Base-by-base conservation (phyloP, 2,113 vertebrate genomes). In the Illadopsis cleaveri region DNA sequence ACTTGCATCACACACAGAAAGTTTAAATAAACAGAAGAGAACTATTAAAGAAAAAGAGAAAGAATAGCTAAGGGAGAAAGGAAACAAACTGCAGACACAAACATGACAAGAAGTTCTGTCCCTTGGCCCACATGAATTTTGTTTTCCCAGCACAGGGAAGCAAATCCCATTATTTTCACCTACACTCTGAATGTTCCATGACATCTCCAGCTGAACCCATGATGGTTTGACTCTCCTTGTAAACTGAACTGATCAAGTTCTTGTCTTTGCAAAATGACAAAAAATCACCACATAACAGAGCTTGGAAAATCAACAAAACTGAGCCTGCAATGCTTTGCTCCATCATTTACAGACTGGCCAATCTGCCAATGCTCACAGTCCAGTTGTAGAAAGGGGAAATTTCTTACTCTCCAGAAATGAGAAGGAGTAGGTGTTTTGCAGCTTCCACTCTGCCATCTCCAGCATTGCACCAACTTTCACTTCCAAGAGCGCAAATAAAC, bases 71-170 rank as follows among this genome's bases (percentile, higher is more conserved):
- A 44, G 23, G 19, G 23, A 37, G 40, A 89, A 83, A 54, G 19
- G 42, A 57, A 50, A 56, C 20, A 61, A 94, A 53, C 8, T 35
- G 18, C 23, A 19, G 48, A 60, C 18, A 72, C 28, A 3, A 10
- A 53, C 4, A 15, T 7, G 13, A 51, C 33, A 9, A 56, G 33
- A 77, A 69, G 30, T 37, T 33, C 35, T 42, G 18, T 38, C 6
- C 45, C 12, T 38, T 14, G 19, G 44, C 33, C 12, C 40, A 31
- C 0, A 0, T 54, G 10, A 47, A 53, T 31, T 76, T 64, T 84
- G 30, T 50, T 50, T 65, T 83, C 12, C 56, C 54, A 71, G 48
- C 40, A 81, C 6, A 64, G 16, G 33, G 16, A 90, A 42, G 25
- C 6, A 91, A 82, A 60, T n/a, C 11, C 3, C 33, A 64, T 35